Percentiles rank a stretch among this genome's conserved stretches.
phyloP scores from a whole-genome alignment of 2,113 vertebrate species.

The Tragelaphus buxtoni region DNA sequence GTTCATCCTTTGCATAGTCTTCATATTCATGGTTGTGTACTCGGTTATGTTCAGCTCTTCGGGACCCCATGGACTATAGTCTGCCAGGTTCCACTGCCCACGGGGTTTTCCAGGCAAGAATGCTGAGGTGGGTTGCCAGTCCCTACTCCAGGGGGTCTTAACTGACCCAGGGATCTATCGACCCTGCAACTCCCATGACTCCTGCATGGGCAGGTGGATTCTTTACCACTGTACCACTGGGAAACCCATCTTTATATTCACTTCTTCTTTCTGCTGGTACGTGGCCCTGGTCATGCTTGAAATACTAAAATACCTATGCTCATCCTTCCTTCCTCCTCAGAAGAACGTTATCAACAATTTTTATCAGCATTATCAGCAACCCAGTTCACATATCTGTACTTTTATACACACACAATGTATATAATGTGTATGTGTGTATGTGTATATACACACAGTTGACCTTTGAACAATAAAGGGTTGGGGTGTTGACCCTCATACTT shows the following conservation, averaged over 20 bases:
- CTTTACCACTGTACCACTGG: background rate
- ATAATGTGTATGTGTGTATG: background rate
- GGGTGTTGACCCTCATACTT: background rate
- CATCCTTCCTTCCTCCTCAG: background rate
- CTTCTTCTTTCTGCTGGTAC: background rate
- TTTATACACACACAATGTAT: background rate
- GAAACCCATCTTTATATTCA: background rate
- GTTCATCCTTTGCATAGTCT: background rate
- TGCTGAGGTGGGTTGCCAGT: background rate
- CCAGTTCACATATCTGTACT: background rate
- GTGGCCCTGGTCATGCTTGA: background rate
- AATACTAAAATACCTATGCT: background rate
- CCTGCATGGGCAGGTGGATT: background rate
- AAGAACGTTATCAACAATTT: background rate
- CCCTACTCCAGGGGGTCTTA: background rate
- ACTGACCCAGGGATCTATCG: rapidly evolving
- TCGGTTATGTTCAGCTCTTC: background rate
- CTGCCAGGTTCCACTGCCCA: background rate
- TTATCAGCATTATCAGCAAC: background rate
- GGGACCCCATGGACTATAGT: background rate
- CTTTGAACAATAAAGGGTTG: background rate
- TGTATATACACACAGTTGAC: background rate
- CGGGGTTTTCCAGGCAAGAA: background rate
- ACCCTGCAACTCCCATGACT: background rate
- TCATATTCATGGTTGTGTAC: background rate